Evolutionary conservation across 2,113 vertebrate species (phyloP).

Genomic region (Paedocypris sp.): DNA sequence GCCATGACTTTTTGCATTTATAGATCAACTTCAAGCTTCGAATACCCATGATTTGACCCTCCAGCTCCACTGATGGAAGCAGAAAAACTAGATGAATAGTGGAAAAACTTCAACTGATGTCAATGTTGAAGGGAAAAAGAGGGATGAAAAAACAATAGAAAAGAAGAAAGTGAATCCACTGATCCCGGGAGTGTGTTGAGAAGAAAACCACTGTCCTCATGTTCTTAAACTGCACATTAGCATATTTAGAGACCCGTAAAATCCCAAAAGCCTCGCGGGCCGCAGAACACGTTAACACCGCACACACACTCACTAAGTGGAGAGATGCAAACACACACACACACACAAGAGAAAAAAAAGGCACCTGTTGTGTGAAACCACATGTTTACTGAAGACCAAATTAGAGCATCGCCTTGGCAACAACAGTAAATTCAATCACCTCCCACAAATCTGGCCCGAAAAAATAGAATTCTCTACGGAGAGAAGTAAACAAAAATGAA

Average conservation of each 20-base stretch:
- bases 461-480: slow-evolving; percentile 7
- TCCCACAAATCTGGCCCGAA: slow-evolving; percentile 42
- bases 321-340: slow-evolving; percentile 24
- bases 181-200: slow-evolving; percentile 52
- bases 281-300: slow-evolving; percentile 25
- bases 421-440: slow-evolving; percentile 55
- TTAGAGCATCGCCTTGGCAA: slow-evolving; percentile 60
- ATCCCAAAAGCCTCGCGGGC: slow-evolving; percentile 51
- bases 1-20: too few relatives aligned
- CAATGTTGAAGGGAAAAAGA: background rate
- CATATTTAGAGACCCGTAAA: slow-evolving; percentile 57
- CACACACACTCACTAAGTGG: slow-evolving; percentile 34
- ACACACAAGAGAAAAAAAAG: slow-evolving; percentile 53
- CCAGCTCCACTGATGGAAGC: too few relatives aligned
- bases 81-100: too few relatives aligned
- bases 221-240: slow-evolving; percentile 44
- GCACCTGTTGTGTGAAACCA: slow-evolving; percentile 64
- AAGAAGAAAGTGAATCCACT: slow-evolving; percentile 38
- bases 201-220: slow-evolving; percentile 44
- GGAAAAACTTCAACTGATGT: too few relatives aligned
- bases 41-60: too few relatives aligned
- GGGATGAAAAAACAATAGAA: background rate
- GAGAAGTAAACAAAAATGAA: background rate
- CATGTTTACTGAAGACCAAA: slow-evolving; percentile 58
- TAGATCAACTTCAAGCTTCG: too few relatives aligned